Base-by-base conservation (phyloP, 2,113 vertebrate species). In the Hippocampus guttulatus region DNA sequence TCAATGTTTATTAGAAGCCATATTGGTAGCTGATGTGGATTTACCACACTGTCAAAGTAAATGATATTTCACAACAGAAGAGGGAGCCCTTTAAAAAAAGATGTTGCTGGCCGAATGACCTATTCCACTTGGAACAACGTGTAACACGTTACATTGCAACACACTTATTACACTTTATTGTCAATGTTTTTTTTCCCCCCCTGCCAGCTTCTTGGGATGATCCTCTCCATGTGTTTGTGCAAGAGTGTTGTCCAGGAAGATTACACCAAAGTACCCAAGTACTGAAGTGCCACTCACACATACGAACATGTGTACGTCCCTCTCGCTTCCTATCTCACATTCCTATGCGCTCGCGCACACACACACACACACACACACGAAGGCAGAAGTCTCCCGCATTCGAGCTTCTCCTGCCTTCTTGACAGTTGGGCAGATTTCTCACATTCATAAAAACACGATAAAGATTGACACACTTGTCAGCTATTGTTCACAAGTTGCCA, bases 211-310 rank as follows among this genome's bases (percentile, higher is more conserved):
- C 90, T 98, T 69, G 96, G 96, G 20, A 95, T 98, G 93, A 84
- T 96, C 63, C 92, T 98, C 64, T 95, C 96, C 82, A 93, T 98
- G 86, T 95, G 93, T n/a, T 78, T 98, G 70, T 98, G 96, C 91
- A 95, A 93, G 88, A 95, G 90, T 41, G 88, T 98, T 66, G 94
- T 94, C 45, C 93, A 91, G 0, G 96, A 98, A 89, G 96, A 98
- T 89, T 98, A 98, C 84, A 94, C 92, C 91, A 97, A 98, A 92
- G 96, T 98, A 70, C 95, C 96, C 57, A 97, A 61, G 16, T 61
- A 61, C 27, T 61, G 58, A 61, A 18, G 52, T 55, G 20, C 68
- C 58, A 55, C 52, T 66, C 79, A 71, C 81, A 43, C 64, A 71
- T 67, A 76, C 78, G 67, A 73, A 60, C 75, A 76, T 58, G 85